Evolutionary conservation across 2,797 vertebrate species (phyloP), one percentile per base, ranked within the genome.

Genomic region (Clarias pachynema): DNA sequence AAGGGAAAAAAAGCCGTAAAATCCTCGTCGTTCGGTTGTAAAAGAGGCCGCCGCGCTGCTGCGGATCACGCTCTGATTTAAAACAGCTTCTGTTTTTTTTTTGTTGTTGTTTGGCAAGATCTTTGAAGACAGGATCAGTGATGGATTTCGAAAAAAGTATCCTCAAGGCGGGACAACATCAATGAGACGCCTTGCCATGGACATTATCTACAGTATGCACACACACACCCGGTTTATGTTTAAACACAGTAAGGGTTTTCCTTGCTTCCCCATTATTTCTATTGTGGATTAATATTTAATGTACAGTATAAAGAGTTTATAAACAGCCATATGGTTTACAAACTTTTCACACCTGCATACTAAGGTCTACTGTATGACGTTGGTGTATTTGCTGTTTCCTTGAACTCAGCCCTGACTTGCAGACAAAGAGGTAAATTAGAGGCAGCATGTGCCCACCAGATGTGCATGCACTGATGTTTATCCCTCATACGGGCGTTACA

Each of bases 401-500:
- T 34, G 1, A 18, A 2, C n/a, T 57, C 69, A 44, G 66, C 68
- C 18, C 16, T 31, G 70, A 40, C 34, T 56, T 84, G 63, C n/a
- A 81, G 84, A 84, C 49, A 75, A 75, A 79, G 70, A 78, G 14
- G 59, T 57, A 9, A 73, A 69, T 53, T 16, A n/a, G 60, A 56
- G 80, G 70, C 79, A 81, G 57, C 89, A 91, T 89, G 86, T 92
- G 90, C 79, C 68, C 57, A 80, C 89, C 91, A 91, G 89, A 91
- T 91, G 90, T 91, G 86, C 86, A 87, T 72, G 73, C 79, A 22
- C 83, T 87, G 86, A 77, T 70, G 78, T 89, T 73, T 84, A 65
- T 81, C 80, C 77, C 78, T 62, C 80, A 79, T 75, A 85, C 44
- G n/a, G 65, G 79, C 37, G 57, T 37, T 6, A 44, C 78, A 80